Percentiles rank a stretch among this genome's conserved stretches.
phyloP scores from a whole-genome alignment of 35 echinoderm and acorn worm species.

The Lytechinus pictus region DNA sequence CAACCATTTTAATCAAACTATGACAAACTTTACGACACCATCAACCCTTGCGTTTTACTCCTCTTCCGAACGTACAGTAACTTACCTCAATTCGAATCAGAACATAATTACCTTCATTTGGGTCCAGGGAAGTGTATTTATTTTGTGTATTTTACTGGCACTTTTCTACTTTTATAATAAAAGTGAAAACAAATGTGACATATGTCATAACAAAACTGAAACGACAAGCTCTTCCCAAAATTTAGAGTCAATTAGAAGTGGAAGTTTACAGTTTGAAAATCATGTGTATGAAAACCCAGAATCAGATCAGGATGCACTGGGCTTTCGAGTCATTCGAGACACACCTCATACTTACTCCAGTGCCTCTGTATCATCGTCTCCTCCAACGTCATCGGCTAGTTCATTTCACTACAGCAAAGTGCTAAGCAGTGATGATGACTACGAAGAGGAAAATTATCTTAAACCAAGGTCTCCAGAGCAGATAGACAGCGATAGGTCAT shows the following conservation, averaged over 20 bases:
- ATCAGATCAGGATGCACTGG: background rate
- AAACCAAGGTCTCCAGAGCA: too few species aligned
- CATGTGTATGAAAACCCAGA: background rate
- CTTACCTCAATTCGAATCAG: background rate
- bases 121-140: background rate
- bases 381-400: too few species aligned
- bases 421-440: too few species aligned
- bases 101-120: background rate
- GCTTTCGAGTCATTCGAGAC: background rate
- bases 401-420: too few species aligned
- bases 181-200: background rate
- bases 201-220: background rate
- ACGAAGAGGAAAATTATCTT: too few species aligned
- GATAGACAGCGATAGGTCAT: too few species aligned
- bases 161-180: background rate
- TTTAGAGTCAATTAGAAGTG: background rate
- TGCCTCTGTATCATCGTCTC: background rate
- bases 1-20: background rate
- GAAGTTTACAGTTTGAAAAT: background rate
- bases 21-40: background rate
- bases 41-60: background rate
- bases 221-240: background rate
- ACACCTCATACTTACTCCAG: background rate
- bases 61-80: background rate
- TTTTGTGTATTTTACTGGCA: background rate